Percentiles rank a stretch among this genome's conserved stretches.
phyloP scores from a whole-genome alignment of 2,797 vertebrate genomes.

The Enteromius unitaeniatus region DNA sequence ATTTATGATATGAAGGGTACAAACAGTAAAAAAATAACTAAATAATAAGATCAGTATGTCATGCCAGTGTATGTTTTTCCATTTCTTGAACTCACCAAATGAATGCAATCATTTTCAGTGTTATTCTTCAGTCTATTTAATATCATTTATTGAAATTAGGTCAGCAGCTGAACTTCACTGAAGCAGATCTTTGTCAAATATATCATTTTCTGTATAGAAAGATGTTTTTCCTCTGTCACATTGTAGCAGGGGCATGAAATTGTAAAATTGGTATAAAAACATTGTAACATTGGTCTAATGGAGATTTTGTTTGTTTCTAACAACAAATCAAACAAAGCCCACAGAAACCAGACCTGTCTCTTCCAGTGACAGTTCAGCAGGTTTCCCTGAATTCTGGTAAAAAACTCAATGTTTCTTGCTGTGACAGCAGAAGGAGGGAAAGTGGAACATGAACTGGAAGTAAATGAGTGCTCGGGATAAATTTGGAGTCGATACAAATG shows the following conservation, averaged over 20 bases:
- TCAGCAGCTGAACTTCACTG: background rate
- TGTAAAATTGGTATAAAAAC: background rate
- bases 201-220: background rate
- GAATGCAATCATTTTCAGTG: background rate
- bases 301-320: background rate
- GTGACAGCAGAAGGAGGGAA: conserved; percentile 6
- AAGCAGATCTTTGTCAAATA: no score
- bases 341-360: background rate
- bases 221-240: background rate
- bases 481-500: conserved; percentile 34
- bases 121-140: background rate
- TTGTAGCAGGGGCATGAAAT: background rate
- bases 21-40: background rate
- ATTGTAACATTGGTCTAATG: background rate
- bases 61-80: background rate
- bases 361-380: background rate
- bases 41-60: background rate
- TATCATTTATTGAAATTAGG: background rate
- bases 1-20: background rate
- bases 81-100: background rate
- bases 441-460: conserved; percentile 32
- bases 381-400: background rate
- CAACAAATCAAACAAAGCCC: background rate
- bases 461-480: conserved; percentile 21
- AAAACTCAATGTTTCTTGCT: background rate